These are phyloP conservation scores for Coregonus ussuriensis DNA, from an alignment of 2,797 vertebrate genomes.

Conservation along the genomic window DNA sequence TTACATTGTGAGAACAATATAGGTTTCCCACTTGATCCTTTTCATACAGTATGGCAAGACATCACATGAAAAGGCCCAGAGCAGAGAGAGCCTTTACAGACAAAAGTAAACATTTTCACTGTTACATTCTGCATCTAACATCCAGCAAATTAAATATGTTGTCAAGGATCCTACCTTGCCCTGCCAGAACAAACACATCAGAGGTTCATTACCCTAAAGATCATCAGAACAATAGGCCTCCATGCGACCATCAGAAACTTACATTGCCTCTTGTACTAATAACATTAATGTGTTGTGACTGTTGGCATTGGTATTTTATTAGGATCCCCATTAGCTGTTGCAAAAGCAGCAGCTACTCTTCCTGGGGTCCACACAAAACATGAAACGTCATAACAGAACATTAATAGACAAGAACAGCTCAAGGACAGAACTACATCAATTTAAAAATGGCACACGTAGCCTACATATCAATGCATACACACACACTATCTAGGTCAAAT, in stretches of 20 bases:
- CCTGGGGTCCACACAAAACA: too few relatives aligned
- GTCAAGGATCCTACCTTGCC: not conserved
- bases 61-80: slow-evolving; percentile 36
- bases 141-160: not conserved
- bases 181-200: slow-evolving; percentile 16
- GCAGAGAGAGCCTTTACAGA: slow-evolving; percentile 25
- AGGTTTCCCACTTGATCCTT: slow-evolving; percentile 46
- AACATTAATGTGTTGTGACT: slow-evolving; percentile 20
- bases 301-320: not conserved
- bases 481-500: too few relatives aligned
- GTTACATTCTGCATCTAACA: not conserved
- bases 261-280: slow-evolving; percentile 9
- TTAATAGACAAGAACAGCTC: too few relatives aligned
- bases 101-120: slow-evolving; percentile 2
- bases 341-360: too few relatives aligned
- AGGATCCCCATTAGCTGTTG: too few relatives aligned
- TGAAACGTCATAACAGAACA: too few relatives aligned
- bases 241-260: slow-evolving; percentile 5
- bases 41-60: slow-evolving; percentile 40
- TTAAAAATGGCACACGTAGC: too few relatives aligned
- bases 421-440: too few relatives aligned
- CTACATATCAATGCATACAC: too few relatives aligned
- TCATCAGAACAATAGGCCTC: not conserved
- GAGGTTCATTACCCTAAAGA: not conserved
- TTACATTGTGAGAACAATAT: slow-evolving; percentile 58